These are phyloP conservation scores for Philopotamus ludificatus DNA, from an alignment of 1,140 invertebrate genomes.

Conservation along the genomic window DNA sequence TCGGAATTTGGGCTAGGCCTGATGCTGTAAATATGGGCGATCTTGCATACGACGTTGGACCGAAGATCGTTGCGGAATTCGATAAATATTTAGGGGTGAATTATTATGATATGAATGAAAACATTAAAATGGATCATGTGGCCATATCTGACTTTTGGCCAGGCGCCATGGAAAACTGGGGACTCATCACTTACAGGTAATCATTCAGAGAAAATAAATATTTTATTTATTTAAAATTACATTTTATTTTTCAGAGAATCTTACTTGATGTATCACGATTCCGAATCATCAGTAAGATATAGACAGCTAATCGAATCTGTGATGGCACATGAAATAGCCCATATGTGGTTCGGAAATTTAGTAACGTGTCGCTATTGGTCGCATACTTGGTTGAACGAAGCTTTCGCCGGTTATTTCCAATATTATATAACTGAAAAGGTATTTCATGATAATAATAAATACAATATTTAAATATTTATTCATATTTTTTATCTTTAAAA, in stretches of 20 bases:
- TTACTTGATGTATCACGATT: constrained; percentile 47
- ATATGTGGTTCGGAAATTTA: constrained; percentile 58
- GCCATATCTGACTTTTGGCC: constrained; percentile 71
- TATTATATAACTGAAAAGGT: constrained; percentile 59
- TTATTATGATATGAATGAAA: constrained; percentile 54
- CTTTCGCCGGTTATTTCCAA: constrained; percentile 66
- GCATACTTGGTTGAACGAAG: constrained; percentile 68
- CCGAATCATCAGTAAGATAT: constrained; percentile 48
- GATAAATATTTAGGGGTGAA: constrained; percentile 51
- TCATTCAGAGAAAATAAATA: constrained; percentile 36
- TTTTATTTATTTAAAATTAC: constrained; percentile 1
- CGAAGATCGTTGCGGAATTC: constrained; percentile 52
- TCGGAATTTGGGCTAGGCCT: constrained; percentile 67
- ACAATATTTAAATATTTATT: not conserved
- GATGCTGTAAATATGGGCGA: constrained; percentile 63
- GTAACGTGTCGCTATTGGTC: constrained; percentile 70
- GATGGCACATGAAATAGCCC: constrained; percentile 52
- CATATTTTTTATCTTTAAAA: not conserved
- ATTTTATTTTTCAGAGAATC: constrained; percentile 46
- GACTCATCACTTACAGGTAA: constrained; percentile 71
- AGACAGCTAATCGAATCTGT: constrained; percentile 58
- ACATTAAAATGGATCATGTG: constrained; percentile 63
- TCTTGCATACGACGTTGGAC: constrained; percentile 58
- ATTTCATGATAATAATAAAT: not conserved
- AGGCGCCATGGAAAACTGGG: constrained; percentile 85